A percentile compares a stretch with the other conserved stretches of the same genome.
Evolutionary conservation across 2,113 vertebrate species (phyloP).

Genomic region (Chrysemys picta): DNA sequence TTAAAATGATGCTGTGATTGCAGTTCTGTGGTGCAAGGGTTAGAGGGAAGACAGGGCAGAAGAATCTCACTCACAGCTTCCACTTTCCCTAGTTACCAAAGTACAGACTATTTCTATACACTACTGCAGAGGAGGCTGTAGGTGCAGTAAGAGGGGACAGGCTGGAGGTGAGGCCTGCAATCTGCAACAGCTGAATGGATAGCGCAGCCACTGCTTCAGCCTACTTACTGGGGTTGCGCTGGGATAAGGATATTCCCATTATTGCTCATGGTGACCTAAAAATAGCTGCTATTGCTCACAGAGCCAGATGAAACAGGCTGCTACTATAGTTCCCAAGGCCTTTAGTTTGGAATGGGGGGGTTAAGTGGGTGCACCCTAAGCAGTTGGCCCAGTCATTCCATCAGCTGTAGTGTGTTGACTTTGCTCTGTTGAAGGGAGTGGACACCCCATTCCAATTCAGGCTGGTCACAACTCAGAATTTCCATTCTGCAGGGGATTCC

Average conservation of each 20-base stretch:
- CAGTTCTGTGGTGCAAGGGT: neutral
- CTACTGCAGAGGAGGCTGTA: neutral
- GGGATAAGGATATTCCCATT: neutral
- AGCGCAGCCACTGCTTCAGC: neutral
- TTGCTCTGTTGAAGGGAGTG: neutral
- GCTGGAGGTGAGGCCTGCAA: neutral
- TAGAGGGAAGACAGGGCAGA: neutral
- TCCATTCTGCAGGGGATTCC: neutral
- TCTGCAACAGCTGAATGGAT: neutral
- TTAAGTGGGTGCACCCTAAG: neutral
- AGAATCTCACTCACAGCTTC: neutral
- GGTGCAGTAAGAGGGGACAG: neutral
- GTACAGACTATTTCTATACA: neutral
- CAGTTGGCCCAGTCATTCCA: neutral
- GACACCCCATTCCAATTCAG: neutral
- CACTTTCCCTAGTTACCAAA: neutral
- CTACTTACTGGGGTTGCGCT: neutral
- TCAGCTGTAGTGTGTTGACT: neutral
- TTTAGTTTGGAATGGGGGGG: neutral
- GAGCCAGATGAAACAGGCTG: neutral
- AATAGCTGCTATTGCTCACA: neutral
- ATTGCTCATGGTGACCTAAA: neutral
- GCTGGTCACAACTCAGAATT: neutral
- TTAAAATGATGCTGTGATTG: neutral
- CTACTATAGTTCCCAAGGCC: neutral